A percentile compares a stretch with the other conserved stretches of the same genome.
Conservation (phyloP, 1,140 invertebrate genomes). For the Leucophenga varia region DNA sequence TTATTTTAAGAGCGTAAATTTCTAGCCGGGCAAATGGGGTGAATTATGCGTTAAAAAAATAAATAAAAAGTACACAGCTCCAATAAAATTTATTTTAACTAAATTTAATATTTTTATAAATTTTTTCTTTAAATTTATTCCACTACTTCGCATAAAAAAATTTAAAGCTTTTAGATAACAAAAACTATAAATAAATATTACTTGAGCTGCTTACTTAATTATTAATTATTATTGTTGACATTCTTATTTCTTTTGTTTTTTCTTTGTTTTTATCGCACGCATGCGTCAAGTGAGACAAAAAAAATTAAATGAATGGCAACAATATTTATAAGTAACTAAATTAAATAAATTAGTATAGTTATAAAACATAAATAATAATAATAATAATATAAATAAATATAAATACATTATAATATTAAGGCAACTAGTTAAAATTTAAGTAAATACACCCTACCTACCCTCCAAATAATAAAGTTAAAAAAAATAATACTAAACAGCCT, state of each 20-base stretch:
- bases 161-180: too few species aligned
- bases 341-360: constrained; percentile 22
- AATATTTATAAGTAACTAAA: constrained; percentile 28
- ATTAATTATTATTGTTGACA: too few species aligned
- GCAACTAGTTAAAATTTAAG: constrained; percentile 36
- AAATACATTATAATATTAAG: too few species aligned
- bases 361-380: constrained; percentile 39
- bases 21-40: too few species aligned
- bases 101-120: constrained; percentile 24
- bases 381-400: constrained; percentile 1
- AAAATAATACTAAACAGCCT: constrained; percentile 23
- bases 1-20: too few species aligned
- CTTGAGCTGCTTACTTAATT: too few species aligned
- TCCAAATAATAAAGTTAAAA: too few species aligned
- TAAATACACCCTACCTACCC: constrained; percentile 51
- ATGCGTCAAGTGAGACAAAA: constrained; percentile 18
- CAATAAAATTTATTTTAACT: constrained; percentile 1
- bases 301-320: constrained; percentile 3
- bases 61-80: not conserved
- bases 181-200: too few species aligned
- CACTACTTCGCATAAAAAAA: too few species aligned
- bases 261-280: too few species aligned
- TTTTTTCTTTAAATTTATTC: too few species aligned
- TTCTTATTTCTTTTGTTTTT: too few species aligned
- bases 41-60: not conserved